A percentile compares a stretch with the other conserved stretches of the same genome.
Evolutionary conservation across 2,797 vertebrate species (phyloP).

Genomic region (Mastacembelus armatus): DNA sequence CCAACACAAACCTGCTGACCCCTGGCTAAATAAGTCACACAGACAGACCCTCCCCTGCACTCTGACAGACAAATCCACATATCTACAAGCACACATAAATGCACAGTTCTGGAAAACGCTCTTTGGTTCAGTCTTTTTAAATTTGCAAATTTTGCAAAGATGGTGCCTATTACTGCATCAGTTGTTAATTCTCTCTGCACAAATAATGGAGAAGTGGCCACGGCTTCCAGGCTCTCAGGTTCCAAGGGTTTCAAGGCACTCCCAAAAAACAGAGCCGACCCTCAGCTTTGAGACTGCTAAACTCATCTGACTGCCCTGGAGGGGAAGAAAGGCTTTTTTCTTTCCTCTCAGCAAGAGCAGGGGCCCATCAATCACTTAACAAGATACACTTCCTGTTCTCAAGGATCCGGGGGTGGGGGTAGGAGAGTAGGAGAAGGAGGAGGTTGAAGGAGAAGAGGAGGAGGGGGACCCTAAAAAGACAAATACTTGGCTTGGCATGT

Average conservation of each 20-base stretch:
- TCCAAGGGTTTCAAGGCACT: slow-evolving; percentile 60
- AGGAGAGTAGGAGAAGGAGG: slow-evolving; percentile 55
- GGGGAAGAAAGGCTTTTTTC: slow-evolving; percentile 75
- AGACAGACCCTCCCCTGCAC: slow-evolving; percentile 33
- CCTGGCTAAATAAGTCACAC: slow-evolving; percentile 45
- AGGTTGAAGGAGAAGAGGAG: slow-evolving; percentile 14
- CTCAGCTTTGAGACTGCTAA: slow-evolving; percentile 80
- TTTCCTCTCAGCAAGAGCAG: slow-evolving; percentile 84
- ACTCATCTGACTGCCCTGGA: slow-evolving; percentile 81
- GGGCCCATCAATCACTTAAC: slow-evolving; percentile 90
- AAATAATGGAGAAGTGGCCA: slow-evolving; percentile 47
- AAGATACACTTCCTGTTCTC: slow-evolving; percentile 95
- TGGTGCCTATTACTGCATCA: slow-evolving; percentile 45
- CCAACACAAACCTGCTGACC: slow-evolving; percentile 78
- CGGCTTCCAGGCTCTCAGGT: slow-evolving; percentile 56
- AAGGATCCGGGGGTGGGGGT: slow-evolving; percentile 86
- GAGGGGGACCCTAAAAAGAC: slow-evolving; percentile 81
- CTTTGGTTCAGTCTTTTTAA: slow-evolving; percentile 1
- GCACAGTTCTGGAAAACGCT: neutral
- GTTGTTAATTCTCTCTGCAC: slow-evolving; percentile 47
- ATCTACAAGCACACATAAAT: neutral
- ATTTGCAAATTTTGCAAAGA: slow-evolving; percentile 22
- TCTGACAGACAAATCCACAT: slow-evolving; percentile 37
- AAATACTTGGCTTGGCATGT: slow-evolving; percentile 90
- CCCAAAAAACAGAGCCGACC: slow-evolving; percentile 60